Evolutionary conservation across 2,113 vertebrate genomes (phyloP), one percentile per base, ranked within the genome.

Genomic region (Embiotoca jacksoni): DNA sequence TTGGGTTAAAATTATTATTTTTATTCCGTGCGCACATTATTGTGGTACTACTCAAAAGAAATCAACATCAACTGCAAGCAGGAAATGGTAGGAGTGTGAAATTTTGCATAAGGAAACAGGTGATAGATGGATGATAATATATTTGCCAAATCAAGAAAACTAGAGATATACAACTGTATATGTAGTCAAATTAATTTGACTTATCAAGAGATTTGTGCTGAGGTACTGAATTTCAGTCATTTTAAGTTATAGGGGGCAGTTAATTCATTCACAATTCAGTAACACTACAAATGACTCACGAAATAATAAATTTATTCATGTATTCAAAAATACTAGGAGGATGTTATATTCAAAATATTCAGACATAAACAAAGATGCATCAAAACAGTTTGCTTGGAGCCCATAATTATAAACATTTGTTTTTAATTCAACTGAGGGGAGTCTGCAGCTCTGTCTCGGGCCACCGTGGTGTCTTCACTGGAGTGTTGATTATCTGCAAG

Each of bases 401-500:
- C 76, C 6, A 52, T 23, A 7, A 37, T 50, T 63, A 30, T 57
- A 72, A 75, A 80, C 10, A n/a, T 72, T 57, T 4, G 39, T 31
- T 52, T 64, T 61, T 37, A 79, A 57, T 65, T 58, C 35, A 55
- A 15, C 35, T 67, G 9, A 10, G 49, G 32, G 47, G 36, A 57
- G 69, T 64, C 52, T n/a, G 47, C 2, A 8, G 37, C n/a, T 70
- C 13, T 52, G 10, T 78, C 63, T 80, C 61, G 71, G 37, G 68
- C n/a, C 5, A 36, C 56, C 5, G 68, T 2, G 3, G 55, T 39
- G 57, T 79, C 65, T 0, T 82, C 68, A 55, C 78, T 67, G 39
- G 58, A 84, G 75, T 60, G 73, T n/a, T 78, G 84, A 72, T 31
- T 54, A 41, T 88, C 88, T 91, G 81, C 1, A 86, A 78, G 44